Conservation (phyloP, 1,140 invertebrate species). For the Agrypnia vestita region DNA sequence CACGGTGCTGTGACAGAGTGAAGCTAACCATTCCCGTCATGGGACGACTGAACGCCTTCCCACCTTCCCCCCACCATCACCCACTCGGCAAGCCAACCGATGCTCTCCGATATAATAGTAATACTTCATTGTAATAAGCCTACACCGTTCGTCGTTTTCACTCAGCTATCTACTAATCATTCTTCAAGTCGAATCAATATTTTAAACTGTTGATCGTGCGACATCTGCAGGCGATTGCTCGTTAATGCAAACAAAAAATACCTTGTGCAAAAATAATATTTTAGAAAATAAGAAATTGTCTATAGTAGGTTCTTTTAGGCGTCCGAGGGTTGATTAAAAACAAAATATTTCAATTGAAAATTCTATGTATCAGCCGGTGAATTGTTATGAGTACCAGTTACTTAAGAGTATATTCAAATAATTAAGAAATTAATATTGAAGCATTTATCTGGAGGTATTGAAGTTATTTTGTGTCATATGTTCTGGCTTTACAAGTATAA, state of each 20-base stretch:
- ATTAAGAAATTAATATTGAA: too few species aligned
- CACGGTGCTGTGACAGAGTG: constrained; percentile 60
- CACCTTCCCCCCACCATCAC: not conserved
- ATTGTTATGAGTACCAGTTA: too few species aligned
- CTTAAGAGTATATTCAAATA: too few species aligned
- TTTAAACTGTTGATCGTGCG: not conserved
- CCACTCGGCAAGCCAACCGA: constrained; percentile 21
- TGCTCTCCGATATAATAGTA: constrained; percentile 38
- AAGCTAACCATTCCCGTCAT: constrained; percentile 66
- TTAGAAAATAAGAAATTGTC: not conserved
- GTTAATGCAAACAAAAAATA: not conserved
- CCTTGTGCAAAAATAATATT: not conserved
- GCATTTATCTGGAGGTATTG: too few species aligned
- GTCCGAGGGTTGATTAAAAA: too few species aligned
- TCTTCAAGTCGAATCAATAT: not conserved
- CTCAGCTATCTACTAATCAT: not conserved
- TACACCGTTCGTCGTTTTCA: not conserved
- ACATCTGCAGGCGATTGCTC: not conserved
- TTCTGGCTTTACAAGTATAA: too few species aligned
- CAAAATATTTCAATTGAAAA: too few species aligned
- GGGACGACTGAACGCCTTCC: constrained; percentile 65
- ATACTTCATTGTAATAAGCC: constrained; percentile 33
- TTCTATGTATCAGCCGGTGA: too few species aligned
- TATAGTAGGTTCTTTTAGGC: not conserved
- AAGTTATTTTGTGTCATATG: too few species aligned